Percentiles rank a stretch among this genome's conserved stretches.
phyloP scores from a whole-genome alignment of 2,113 vertebrate species.

The Albula goreensis region DNA sequence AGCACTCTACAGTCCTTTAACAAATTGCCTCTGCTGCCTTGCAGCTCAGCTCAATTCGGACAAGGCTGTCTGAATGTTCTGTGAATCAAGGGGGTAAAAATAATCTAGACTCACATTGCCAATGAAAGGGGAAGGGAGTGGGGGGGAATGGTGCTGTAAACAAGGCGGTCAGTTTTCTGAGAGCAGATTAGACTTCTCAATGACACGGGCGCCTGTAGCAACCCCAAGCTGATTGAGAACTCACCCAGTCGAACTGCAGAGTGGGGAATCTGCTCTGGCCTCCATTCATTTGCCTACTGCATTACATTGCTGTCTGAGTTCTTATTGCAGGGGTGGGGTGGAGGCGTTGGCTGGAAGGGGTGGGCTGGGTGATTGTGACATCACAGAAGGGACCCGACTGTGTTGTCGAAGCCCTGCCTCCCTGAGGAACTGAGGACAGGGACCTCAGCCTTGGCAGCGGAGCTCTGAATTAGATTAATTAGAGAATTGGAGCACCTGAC shows the following conservation, averaged over 20 bases:
- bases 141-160: slow-evolving; percentile 28
- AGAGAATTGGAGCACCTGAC: slow-evolving; percentile 30
- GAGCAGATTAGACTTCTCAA: neutral
- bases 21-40: slow-evolving; percentile 53
- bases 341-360: neutral
- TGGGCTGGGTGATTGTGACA: neutral
- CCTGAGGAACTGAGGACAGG: neutral
- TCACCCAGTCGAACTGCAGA: neutral
- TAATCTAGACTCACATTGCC: neutral
- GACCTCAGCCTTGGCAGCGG: slow-evolving; percentile 9
- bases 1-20: slow-evolving; percentile 65
- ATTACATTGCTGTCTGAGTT: neutral
- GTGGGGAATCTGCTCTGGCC: neutral
- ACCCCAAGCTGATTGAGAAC: neutral
- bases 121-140: slow-evolving; percentile 13
- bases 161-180: neutral
- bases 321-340: neutral
- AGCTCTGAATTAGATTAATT: slow-evolving; percentile 46
- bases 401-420: neutral
- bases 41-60: slow-evolving; percentile 16
- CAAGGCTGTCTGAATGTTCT: neutral
- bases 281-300: neutral
- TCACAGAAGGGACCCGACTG: neutral
- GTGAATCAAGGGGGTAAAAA: neutral
- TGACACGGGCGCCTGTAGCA: neutral